A percentile compares a stretch with the other conserved stretches of the same genome.
Conservation (phyloP, 1,140 invertebrate genomes). For the Drosophila santomea region DNA sequence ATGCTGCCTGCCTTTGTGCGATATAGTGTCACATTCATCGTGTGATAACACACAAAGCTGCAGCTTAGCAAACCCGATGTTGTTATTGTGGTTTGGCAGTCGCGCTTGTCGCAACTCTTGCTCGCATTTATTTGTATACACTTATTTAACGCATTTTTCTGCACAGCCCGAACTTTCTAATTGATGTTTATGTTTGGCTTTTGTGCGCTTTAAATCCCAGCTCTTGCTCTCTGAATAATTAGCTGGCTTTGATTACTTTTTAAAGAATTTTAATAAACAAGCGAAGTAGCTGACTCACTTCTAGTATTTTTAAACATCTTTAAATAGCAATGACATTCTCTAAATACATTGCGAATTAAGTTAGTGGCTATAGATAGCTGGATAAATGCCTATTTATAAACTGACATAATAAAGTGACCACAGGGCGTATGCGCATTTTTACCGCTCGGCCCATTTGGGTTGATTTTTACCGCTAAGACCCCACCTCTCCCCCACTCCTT, state of each 20-base stretch:
- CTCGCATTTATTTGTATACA: constrained; percentile 69
- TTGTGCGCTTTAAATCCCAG: constrained; percentile 26
- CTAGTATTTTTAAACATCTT: no score
- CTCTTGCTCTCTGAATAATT: not conserved
- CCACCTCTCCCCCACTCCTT: no score
- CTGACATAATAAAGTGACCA: constrained; percentile 34
- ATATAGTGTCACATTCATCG: constrained; percentile 29
- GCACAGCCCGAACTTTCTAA: constrained; percentile 70
- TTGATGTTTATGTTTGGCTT: constrained; percentile 57
- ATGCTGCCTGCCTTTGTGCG: constrained; percentile 21
- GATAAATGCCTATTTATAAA: constrained; percentile 13
- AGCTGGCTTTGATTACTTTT: not conserved
- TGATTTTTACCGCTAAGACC: constrained; percentile 29
- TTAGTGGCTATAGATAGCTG: not conserved
- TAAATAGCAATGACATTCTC: constrained; percentile 17
- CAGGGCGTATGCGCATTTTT: constrained; percentile 40
- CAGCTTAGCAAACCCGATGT: constrained; percentile 49
- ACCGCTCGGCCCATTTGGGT: constrained; percentile 29
- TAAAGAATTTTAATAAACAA: constrained; percentile 14
- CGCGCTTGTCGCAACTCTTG: constrained; percentile 64
- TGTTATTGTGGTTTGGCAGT: constrained; percentile 48
- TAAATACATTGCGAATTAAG: constrained; percentile 29
- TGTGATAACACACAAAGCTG: constrained; percentile 61
- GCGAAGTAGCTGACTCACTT: constrained; percentile 9
- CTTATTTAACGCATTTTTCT: constrained; percentile 68